phyloP scores from a whole-genome alignment of 2,888 invertebrate genomes.

The Germaria angustata region DNA sequence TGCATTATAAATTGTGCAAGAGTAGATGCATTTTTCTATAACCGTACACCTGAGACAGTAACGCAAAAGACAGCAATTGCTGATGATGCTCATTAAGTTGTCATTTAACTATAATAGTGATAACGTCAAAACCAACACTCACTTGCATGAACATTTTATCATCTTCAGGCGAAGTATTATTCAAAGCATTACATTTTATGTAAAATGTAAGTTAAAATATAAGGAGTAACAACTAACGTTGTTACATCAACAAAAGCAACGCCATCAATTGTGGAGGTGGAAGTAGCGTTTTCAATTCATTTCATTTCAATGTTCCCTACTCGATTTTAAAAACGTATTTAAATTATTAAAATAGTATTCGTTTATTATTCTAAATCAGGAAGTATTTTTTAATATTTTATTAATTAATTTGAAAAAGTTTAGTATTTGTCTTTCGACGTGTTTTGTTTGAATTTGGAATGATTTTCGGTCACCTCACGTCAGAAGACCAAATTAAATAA shows the following conservation, averaged over 20 bases:
- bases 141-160: neutral
- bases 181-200: conserved; percentile 24
- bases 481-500: no score
- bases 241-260: neutral
- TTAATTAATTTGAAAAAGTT: no score
- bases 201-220: conserved; percentile 15
- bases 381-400: no score
- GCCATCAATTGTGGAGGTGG: neutral
- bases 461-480: no score
- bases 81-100: conserved; percentile 55
- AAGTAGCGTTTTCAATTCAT: neutral
- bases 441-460: no score
- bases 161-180: conserved; percentile 3
- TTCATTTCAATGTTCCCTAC: neutral
- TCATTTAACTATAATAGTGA: conserved; percentile 10
- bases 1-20: neutral
- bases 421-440: no score
- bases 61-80: conserved; percentile 34
- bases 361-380: no score
- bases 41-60: conserved; percentile 42
- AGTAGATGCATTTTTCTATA: neutral
- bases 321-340: no score
- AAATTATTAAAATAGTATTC: no score
- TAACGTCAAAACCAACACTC: neutral
- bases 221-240: conserved; percentile 30